Evolutionary conservation across 2,113 vertebrate species (phyloP).

Genomic region (Cinclus cinclus): DNA sequence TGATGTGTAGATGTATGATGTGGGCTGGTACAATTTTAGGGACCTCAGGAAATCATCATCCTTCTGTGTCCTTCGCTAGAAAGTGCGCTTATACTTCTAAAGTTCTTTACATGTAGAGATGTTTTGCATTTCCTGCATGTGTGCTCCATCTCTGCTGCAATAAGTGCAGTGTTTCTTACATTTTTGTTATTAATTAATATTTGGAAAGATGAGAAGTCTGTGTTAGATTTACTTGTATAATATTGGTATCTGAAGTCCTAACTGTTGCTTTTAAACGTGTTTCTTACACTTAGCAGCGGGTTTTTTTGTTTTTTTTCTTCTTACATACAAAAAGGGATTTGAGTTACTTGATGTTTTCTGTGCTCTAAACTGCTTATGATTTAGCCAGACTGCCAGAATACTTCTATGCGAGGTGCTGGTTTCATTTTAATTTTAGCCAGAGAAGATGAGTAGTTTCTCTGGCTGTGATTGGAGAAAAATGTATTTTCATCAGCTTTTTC

Average conservation of each 20-base stretch:
- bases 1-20: not conserved
- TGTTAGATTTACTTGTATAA: not conserved
- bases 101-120: not conserved
- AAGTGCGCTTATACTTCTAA: not conserved
- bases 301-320: not conserved
- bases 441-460: not conserved
- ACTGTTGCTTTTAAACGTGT: not conserved
- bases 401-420: not conserved
- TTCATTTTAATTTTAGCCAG: not conserved
- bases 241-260: not conserved
- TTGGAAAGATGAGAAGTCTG: not conserved
- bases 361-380: not conserved
- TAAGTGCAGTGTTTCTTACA: not conserved
- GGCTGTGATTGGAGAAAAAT: not conserved
- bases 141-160: not conserved
- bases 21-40: not conserved
- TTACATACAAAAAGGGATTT: not conserved
- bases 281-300: not conserved
- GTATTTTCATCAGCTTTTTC: not conserved
- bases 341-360: not conserved
- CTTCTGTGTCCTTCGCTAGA: not conserved
- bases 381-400: not conserved
- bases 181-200: not conserved
- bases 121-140: not conserved
- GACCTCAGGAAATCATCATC: not conserved